Evolutionary conservation across 2,888 invertebrate genomes (phyloP).

Genomic region (Globia sparganii): DNA sequence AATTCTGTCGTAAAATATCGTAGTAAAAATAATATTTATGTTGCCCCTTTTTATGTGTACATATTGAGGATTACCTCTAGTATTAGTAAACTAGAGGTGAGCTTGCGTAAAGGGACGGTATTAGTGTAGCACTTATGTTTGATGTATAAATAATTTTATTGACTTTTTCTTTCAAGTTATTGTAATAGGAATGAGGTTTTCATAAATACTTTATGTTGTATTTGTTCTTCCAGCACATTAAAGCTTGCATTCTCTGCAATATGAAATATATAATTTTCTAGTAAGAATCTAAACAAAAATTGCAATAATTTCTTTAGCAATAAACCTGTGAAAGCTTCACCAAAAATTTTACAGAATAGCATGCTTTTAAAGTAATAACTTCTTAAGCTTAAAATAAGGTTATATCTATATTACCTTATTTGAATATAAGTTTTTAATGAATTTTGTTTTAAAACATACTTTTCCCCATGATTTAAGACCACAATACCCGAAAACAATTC

Average conservation of each 20-base stretch:
- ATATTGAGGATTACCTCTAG: conserved; percentile 57
- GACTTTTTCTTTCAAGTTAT: not conserved
- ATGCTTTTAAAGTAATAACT: not conserved
- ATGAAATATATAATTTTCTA: not conserved
- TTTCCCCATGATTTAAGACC: not conserved
- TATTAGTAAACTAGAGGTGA: conserved; percentile 60
- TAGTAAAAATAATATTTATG: conserved; percentile 70
- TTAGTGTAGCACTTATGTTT: conserved; percentile 45
- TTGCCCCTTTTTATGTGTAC: conserved; percentile 56
- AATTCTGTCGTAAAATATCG: conserved; percentile 67
- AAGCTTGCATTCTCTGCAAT: not conserved
- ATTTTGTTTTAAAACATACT: not conserved
- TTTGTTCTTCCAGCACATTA: not conserved
- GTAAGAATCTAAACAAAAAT: not conserved
- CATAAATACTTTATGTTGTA: not conserved
- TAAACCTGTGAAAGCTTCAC: not conserved
- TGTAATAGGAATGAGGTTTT: not conserved
- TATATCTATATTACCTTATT: not conserved
- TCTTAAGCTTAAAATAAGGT: not conserved
- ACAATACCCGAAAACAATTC: not conserved
- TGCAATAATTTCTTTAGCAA: not conserved
- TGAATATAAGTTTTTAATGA: not conserved
- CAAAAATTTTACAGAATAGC: not conserved
- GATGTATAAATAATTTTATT: conserved; percentile 35
- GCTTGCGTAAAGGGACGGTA: conserved; percentile 52